These are phyloP conservation scores for Caenorhabditis tropicalis DNA, from an alignment of 1,140 invertebrate genomes.

Conservation along the genomic window DNA sequence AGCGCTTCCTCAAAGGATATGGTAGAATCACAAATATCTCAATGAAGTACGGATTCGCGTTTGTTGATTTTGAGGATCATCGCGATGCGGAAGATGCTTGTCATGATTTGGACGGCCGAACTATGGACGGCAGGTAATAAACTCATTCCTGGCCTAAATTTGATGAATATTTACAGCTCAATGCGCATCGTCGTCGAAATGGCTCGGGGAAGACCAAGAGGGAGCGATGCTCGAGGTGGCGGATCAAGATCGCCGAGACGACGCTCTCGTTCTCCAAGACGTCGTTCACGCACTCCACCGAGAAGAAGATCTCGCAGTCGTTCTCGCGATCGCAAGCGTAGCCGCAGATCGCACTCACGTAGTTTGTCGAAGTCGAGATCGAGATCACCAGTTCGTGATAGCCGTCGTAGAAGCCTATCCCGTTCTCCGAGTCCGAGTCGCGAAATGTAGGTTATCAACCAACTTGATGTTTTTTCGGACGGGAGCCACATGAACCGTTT, in stretches of 20 bases:
- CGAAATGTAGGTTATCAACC: background rate
- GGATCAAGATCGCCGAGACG: conserved; percentile 17
- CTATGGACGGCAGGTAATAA: conserved; percentile 90
- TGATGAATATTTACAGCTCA: background rate
- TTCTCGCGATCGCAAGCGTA: conserved; percentile 25
- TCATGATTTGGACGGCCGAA: conserved; percentile 94
- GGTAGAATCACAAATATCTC: conserved; percentile 92
- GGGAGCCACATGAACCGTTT: conserved; percentile 31
- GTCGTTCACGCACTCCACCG: conserved; percentile 52
- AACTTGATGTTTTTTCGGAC: background rate
- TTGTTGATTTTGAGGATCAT: conserved; percentile 98
- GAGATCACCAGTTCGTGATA: conserved; percentile 12
- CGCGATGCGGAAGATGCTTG: conserved; percentile 97
- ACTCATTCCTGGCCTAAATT: background rate
- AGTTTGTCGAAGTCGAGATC: background rate
- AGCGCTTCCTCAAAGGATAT: conserved; percentile 93
- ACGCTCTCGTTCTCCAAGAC: conserved; percentile 30
- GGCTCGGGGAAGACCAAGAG: conserved; percentile 54
- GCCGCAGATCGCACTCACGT: conserved; percentile 10
- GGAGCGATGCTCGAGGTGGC: conserved; percentile 46
- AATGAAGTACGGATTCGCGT: conserved; percentile 97
- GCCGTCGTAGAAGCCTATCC: background rate
- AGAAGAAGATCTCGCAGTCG: conserved; percentile 5
- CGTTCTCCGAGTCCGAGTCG: conserved; percentile 3
- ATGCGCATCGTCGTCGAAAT: conserved; percentile 55